Conservation (phyloP, 2,113 vertebrate genomes). For the Mungos mungo region DNA sequence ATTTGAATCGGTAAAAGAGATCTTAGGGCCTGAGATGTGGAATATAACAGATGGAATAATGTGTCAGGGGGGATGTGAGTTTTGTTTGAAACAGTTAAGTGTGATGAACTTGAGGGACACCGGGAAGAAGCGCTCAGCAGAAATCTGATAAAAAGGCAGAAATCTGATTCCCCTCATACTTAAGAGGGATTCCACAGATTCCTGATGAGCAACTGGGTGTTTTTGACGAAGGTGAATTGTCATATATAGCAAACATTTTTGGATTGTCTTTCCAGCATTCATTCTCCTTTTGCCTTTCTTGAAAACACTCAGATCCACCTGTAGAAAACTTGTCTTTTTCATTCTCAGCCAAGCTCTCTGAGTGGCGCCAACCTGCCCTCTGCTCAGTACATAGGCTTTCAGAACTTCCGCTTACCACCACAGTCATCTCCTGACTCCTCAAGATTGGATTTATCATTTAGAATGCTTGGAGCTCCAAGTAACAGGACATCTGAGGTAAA, state of each 20-base stretch:
- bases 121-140: neutral
- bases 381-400: neutral
- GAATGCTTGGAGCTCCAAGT: neutral
- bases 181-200: neutral
- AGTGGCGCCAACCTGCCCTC: neutral
- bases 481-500: neutral
- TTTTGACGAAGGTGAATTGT: neutral
- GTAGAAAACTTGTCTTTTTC: neutral
- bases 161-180: neutral
- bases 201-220: neutral
- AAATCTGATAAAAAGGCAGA: neutral
- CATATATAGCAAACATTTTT: neutral
- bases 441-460: neutral
- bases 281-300: neutral
- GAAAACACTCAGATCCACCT: neutral
- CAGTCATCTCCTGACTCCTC: neutral
- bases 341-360: neutral
- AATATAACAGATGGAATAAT: neutral
- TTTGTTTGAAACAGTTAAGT: neutral
- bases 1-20: neutral
- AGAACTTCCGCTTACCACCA: neutral
- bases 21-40: neutral
- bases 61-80: neutral
- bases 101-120: neutral
- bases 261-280: neutral